Evolutionary conservation across 64 coral and sea anemone genomes (phyloP).

Genomic region (Acropora yongei): DNA sequence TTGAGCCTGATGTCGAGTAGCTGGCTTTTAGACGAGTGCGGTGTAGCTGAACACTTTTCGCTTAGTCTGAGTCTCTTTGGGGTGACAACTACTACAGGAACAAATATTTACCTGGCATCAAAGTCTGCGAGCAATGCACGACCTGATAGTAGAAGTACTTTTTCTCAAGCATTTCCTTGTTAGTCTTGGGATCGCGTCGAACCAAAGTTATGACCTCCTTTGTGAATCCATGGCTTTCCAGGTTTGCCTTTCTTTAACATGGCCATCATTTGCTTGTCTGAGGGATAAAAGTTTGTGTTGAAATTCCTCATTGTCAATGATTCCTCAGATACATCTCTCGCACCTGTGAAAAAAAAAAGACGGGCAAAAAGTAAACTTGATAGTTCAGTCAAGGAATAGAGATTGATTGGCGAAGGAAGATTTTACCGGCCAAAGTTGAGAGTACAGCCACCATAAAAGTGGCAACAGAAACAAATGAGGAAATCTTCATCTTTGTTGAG

Average conservation of each 20-base stretch:
- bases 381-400: too few species aligned
- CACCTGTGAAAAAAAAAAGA: background rate
- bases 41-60: too few species aligned
- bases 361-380: too few species aligned
- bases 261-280: background rate
- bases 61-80: too few species aligned
- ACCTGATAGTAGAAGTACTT: background rate
- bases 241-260: conserved; percentile 30
- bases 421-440: too few species aligned
- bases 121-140: background rate
- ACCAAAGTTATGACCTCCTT: background rate
- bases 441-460: too few species aligned
- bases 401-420: too few species aligned
- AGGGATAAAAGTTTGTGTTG: background rate
- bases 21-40: too few species aligned
- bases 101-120: background rate
- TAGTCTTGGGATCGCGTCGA: background rate
- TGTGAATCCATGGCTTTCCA: conserved; percentile 21
- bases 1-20: too few species aligned
- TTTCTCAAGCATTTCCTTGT: background rate
- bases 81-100: too few species aligned
- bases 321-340: background rate
- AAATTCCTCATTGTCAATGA: background rate
- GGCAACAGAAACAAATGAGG: too few species aligned
- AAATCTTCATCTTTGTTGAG: too few species aligned